Conservation (phyloP, 1,140 invertebrate species). For the Procambarus virginalis region DNA sequence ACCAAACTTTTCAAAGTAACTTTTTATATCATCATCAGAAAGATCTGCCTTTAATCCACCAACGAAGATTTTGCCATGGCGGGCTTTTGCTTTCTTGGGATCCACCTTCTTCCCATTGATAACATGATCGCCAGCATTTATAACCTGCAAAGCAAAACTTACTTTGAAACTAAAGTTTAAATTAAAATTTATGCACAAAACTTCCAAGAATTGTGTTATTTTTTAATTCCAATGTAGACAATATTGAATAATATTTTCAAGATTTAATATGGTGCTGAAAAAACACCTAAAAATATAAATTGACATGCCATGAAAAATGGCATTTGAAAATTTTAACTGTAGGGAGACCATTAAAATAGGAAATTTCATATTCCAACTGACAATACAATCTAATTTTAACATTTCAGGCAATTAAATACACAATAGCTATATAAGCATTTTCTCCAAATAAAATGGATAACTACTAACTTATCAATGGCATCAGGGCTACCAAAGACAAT, state of each 20-base stretch:
- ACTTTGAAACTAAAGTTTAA: background rate
- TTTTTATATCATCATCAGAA: conserved; percentile 93
- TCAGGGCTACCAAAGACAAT: conserved; percentile 93
- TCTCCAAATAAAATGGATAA: background rate
- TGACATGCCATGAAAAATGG: no score
- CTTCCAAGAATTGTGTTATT: no score
- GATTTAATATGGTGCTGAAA: no score
- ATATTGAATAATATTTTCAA: no score
- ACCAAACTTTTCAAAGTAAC: conserved; percentile 92
- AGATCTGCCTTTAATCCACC: conserved; percentile 92
- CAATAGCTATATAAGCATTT: background rate
- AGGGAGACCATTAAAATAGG: no score
- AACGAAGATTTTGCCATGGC: conserved; percentile 95
- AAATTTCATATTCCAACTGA: no score
- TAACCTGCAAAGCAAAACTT: conserved; percentile 76
- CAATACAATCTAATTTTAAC: no score
- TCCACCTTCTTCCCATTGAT: conserved; percentile 96
- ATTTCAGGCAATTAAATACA: no score
- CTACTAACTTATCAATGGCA: conserved; percentile 89
- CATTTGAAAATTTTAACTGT: no score
- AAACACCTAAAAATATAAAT: no score
- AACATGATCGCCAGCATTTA: conserved; percentile 85
- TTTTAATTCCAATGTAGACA: no score
- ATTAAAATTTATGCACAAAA: no score
- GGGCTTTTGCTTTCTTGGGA: conserved; percentile 94